A percentile compares a stretch with the other conserved stretches of the same genome.
Conservation (phyloP, 1,140 invertebrate genomes). For the Drosophila virilis region DNA sequence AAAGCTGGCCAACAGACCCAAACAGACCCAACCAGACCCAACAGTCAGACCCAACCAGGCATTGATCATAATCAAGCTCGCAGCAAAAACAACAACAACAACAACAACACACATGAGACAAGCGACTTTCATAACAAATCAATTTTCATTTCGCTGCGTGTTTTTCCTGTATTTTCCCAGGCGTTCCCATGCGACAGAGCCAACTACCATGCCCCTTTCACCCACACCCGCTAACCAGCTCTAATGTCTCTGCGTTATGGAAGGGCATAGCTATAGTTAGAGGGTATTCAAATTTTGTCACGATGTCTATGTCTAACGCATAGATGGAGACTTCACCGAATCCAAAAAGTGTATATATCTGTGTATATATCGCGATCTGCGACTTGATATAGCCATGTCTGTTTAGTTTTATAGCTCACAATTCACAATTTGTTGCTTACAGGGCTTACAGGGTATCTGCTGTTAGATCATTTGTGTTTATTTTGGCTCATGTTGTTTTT, state of each 20-base stretch:
- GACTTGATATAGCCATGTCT: no score
- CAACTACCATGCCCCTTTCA: background rate
- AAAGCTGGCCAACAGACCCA: slow-evolving; percentile 15
- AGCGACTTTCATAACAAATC: slow-evolving; percentile 59
- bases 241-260: slow-evolving; percentile 4
- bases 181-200: slow-evolving; percentile 14
- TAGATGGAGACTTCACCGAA: no score
- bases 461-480: background rate
- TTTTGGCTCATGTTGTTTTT: background rate
- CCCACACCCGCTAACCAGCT: background rate
- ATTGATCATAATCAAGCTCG: slow-evolving; percentile 54
- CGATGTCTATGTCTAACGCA: no score
- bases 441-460: background rate
- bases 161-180: slow-evolving; percentile 33
- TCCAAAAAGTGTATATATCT: no score
- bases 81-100: slow-evolving; percentile 6
- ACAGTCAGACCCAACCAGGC: slow-evolving; percentile 12
- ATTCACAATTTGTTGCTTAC: no score
- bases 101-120: slow-evolving; percentile 29
- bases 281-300: no score
- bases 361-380: no score
- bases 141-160: slow-evolving; percentile 58
- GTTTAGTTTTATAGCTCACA: no score
- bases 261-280: no score
- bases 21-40: no score